Percentiles rank a stretch among this genome's conserved stretches.
Evolutionary conservation across 2,888 invertebrate species (phyloP).

Genomic region (Augiades crinisus): DNA sequence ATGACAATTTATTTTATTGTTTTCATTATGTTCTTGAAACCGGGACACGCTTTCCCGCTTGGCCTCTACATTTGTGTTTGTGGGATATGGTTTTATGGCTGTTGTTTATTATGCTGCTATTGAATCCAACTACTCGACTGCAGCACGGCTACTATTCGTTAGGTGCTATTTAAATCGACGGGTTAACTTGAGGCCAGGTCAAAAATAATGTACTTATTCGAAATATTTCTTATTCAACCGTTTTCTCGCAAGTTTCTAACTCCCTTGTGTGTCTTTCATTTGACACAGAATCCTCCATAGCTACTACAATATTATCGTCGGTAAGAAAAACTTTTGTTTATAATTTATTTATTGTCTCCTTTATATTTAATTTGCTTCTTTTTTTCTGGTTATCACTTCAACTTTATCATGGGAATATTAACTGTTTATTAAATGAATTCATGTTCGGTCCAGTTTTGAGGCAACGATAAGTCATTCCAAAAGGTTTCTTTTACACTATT

Average conservation of each 20-base stretch:
- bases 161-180: slow-evolving; percentile 1
- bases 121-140: slow-evolving; percentile 7
- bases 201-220: neutral
- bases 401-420: too few species aligned
- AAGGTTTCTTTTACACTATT: slow-evolving; percentile 42
- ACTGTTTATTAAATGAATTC: slow-evolving; percentile 41
- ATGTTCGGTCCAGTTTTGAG: slow-evolving; percentile 43
- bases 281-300: too few species aligned
- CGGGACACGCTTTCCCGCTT: slow-evolving; percentile 42
- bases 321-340: too few species aligned
- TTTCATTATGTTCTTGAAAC: slow-evolving; percentile 35
- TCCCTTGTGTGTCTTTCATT: neutral
- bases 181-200: neutral
- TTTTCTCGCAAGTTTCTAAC: slow-evolving; percentile 1
- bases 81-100: slow-evolving; percentile 39
- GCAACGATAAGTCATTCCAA: slow-evolving; percentile 54
- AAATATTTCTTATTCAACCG: neutral
- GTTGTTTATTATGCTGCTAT: slow-evolving; percentile 17
- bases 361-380: too few species aligned
- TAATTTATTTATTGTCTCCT: too few species aligned
- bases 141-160: slow-evolving; percentile 12
- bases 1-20: slow-evolving; percentile 40
- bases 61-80: slow-evolving; percentile 40
- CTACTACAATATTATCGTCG: too few species aligned
- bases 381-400: too few species aligned